Conservation (phyloP, 2,888 invertebrate species). For the Caenorhabditis sp. region DNA sequence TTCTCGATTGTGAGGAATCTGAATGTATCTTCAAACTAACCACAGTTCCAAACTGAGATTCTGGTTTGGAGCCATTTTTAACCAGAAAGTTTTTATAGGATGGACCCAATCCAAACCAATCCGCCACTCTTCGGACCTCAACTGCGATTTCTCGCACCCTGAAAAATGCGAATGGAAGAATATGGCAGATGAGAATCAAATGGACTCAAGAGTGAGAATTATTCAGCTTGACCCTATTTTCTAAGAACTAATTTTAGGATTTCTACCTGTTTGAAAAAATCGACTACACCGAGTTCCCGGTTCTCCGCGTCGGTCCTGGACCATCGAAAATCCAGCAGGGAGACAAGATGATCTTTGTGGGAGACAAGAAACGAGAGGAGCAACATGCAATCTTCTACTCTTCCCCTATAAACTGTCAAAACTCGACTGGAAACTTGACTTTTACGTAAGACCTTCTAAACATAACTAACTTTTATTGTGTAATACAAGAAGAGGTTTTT, state of each 20-base stretch:
- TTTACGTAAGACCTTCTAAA: slow-evolving; percentile 82
- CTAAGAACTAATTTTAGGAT: slow-evolving; percentile 62
- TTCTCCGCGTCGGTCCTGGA: slow-evolving; percentile 80
- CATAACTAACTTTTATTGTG: no score
- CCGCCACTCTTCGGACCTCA: slow-evolving; percentile 78
- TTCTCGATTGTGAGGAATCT: no score
- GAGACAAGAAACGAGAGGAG: slow-evolving; percentile 77
- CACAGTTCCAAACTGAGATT: neutral
- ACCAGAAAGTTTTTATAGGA: no score
- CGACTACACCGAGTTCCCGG: slow-evolving; percentile 82
- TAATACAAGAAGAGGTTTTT: no score
- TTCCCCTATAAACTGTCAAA: slow-evolving; percentile 82
- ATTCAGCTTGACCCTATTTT: slow-evolving; percentile 12
- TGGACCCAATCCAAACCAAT: slow-evolving; percentile 68
- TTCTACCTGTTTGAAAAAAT: slow-evolving; percentile 81
- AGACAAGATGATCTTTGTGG: slow-evolving; percentile 74
- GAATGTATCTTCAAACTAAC: no score
- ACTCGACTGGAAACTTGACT: slow-evolving; percentile 80
- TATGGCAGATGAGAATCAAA: slow-evolving; percentile 67
- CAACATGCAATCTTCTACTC: slow-evolving; percentile 79
- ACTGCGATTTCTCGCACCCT: slow-evolving; percentile 80
- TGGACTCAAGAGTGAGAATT: slow-evolving; percentile 56
- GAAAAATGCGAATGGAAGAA: slow-evolving; percentile 81
- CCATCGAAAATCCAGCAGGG: slow-evolving; percentile 80
- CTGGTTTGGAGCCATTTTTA: no score